Evolutionary conservation across 2,797 vertebrate species (phyloP), one percentile per base, ranked within the genome.

Genomic region (Artibeus lituratus): DNA sequence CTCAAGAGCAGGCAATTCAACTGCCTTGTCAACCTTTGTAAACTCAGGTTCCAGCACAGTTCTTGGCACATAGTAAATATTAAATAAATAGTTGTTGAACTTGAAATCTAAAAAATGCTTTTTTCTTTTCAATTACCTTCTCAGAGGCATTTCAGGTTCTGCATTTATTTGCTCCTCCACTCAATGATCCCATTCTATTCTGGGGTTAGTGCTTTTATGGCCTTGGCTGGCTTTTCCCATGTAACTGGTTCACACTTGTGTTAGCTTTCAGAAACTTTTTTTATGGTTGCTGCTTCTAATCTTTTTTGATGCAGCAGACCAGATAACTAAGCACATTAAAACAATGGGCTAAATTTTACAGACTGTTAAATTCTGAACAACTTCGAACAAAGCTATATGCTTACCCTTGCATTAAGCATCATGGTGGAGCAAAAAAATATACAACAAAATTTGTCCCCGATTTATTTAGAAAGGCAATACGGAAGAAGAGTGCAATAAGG

Each of bases 291-390:
- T 93, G 8, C 55, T 91, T 95, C 42, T 92, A 65, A 91, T 80
- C 57, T 94, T 39, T 62, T 95, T 96, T 96, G 57, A 95, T 94
- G 35, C 69, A 90, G 37, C 11, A 51, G 65, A 92, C 74, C 62
- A 89, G 51, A 73, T 94, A 87, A 81, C 73, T 81, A 93, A 94
- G 65, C 51, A 89, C 73, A 87, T 92, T 91, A 91, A 97, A 95
- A 90, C 82, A 84, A 82, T 77, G 94, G 91, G 70, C 53, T 94
- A 29, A 74, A 92, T 92, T 93, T 95, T 91, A 91, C 26, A 51
- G 62, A 89, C 21, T 67, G 16, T 91, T 96, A 94, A 89, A 22
- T 94, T 94, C 77, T 69, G 53, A 84, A 83, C 16, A 87, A 80
- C 57, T 88, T 76, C 10, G 0, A 22, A 76, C 32, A 87, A 90